These are phyloP conservation scores for Chrysocyon brachyurus DNA, from an alignment of 2,797 vertebrate species.

Conservation along the genomic window DNA sequence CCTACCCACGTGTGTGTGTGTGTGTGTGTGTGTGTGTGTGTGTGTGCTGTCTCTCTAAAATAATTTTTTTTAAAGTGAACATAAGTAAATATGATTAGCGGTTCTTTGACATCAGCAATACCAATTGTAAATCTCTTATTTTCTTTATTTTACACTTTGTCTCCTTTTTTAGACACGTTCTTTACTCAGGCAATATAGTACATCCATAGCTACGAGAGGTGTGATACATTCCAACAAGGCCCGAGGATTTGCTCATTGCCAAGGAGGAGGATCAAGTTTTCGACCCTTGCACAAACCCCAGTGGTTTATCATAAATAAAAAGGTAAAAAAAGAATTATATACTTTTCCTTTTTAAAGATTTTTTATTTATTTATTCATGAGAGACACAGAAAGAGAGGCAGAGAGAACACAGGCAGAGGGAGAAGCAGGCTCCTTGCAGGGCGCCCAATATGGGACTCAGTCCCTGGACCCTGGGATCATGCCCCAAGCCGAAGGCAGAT, in stretches of 20 bases:
- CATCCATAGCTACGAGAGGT: slow-evolving; percentile 94
- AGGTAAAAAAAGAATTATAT: slow-evolving; percentile 87
- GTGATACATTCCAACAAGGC: slow-evolving; percentile 95
- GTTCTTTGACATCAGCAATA: not conserved
- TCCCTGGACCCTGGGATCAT: no score
- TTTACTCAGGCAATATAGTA: slow-evolving; percentile 92
- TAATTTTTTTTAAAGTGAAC: not conserved
- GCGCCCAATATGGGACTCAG: no score
- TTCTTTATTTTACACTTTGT: not conserved
- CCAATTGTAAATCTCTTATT: not conserved
- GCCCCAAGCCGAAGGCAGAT: no score
- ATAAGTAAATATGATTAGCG: not conserved
- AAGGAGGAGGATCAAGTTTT: slow-evolving; percentile 91
- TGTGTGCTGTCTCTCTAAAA: not conserved
- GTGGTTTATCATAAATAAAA: slow-evolving; percentile 95
- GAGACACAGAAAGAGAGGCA: no score
- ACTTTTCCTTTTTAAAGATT: not conserved
- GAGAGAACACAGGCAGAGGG: no score
- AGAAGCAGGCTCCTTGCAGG: no score
- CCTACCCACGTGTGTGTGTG: not conserved
- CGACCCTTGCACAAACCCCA: slow-evolving; percentile 97
- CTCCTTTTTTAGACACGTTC: slow-evolving; percentile 89
- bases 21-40: no score
- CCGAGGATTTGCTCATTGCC: slow-evolving; percentile 90
- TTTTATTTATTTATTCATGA: no score